These are phyloP conservation scores for Morbakka virulenta DNA, from an alignment of 30 jellyfish, hydroid and myxozoan species.

Conservation along the genomic window DNA sequence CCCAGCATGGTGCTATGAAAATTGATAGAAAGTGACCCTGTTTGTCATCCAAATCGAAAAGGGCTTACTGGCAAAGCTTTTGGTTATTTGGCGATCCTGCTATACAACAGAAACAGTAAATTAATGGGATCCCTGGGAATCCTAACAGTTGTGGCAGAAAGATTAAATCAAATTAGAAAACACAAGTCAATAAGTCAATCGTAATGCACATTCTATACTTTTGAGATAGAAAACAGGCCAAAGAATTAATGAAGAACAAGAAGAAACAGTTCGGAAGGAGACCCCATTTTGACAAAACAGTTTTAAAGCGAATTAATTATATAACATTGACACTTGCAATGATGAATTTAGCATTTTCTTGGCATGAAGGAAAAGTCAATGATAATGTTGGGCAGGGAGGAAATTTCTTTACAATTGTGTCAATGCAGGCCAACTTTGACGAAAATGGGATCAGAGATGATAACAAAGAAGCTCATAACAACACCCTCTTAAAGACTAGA, in stretches of 20 bases:
- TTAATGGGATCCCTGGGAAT: neutral
- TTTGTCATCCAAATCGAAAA: neutral
- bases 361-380: too few species aligned
- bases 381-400: too few species aligned
- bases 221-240: neutral
- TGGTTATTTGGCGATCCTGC: neutral
- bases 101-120: too few species aligned
- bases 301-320: neutral
- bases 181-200: neutral
- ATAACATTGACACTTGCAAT: neutral
- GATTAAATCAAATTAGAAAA: neutral
- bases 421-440: too few species aligned
- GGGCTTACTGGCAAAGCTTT: neutral
- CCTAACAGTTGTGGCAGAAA: neutral
- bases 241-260: neutral
- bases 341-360: too few species aligned
- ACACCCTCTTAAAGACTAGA: too few species aligned
- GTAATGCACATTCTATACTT: neutral
- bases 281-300: neutral
- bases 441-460: too few species aligned
- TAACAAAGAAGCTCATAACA: too few species aligned
- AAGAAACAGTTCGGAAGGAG: neutral
- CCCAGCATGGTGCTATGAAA: too few species aligned
- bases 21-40: neutral
- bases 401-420: too few species aligned